Evolutionary conservation across 2,888 invertebrate species (phyloP).

Genomic region (Dryocosmus kuriphilus): DNA sequence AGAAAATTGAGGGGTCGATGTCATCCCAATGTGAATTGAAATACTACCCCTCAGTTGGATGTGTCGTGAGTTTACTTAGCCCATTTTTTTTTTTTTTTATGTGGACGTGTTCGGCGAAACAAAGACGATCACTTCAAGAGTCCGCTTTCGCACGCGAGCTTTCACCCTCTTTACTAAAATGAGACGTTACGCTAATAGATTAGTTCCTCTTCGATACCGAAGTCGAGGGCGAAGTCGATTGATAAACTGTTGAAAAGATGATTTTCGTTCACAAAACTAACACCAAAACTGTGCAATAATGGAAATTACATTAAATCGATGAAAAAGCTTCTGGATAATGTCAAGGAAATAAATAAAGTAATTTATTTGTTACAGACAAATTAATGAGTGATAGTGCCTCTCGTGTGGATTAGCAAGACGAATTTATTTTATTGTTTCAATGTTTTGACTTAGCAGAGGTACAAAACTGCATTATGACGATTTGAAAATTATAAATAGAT

Average conservation of each 20-base stretch:
- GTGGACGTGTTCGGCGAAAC: constrained; percentile 30
- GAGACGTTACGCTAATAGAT: constrained; percentile 34
- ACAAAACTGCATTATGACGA: too few relatives aligned
- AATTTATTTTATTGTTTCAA: too few relatives aligned
- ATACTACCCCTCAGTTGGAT: not conserved
- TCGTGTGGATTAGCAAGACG: too few relatives aligned
- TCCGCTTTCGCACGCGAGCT: constrained; percentile 25
- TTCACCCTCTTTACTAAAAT: constrained; percentile 24
- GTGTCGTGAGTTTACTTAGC: constrained; percentile 23
- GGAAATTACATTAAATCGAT: not conserved
- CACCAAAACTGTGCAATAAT: not conserved
- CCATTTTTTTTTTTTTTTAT: constrained; percentile 25
- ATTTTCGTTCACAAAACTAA: not conserved
- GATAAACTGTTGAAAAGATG: not conserved
- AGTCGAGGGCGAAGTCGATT: constrained; percentile 7
- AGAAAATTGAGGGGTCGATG: not conserved
- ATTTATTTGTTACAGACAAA: not conserved
- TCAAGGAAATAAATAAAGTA: not conserved
- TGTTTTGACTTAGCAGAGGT: too few relatives aligned
- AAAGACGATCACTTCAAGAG: constrained; percentile 11
- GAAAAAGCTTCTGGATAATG: not conserved
- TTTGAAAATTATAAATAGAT: too few relatives aligned
- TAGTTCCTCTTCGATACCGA: constrained; percentile 24
- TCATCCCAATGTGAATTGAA: constrained; percentile 1
- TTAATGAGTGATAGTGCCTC: not conserved